phyloP scores from a whole-genome alignment of 2,888 invertebrate species.

The Athalia cordata region DNA sequence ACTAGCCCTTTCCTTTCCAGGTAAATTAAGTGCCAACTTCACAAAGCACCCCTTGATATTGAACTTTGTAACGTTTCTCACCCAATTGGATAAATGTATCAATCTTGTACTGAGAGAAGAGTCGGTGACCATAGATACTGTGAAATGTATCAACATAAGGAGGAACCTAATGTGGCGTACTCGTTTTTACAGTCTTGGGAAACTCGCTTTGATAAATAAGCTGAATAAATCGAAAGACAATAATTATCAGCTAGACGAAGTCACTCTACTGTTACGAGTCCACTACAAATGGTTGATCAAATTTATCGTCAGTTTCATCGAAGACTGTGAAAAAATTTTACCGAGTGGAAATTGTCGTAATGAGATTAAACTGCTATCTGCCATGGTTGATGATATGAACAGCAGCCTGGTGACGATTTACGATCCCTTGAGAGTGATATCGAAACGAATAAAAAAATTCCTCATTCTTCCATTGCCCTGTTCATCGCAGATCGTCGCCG shows the following conservation, averaged over 20 bases:
- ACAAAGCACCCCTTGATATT: constrained; percentile 76
- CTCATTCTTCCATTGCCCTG: constrained; percentile 60
- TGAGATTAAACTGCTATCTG: constrained; percentile 60
- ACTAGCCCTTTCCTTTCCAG: constrained; percentile 61
- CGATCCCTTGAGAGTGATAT: constrained; percentile 62
- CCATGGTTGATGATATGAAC: constrained; percentile 61
- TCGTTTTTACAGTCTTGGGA: constrained; percentile 74
- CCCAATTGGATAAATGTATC: constrained; percentile 74
- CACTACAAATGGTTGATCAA: constrained; percentile 87
- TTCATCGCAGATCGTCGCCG: constrained; percentile 56
- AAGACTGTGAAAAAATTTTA: constrained; percentile 45
- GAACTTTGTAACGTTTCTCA: constrained; percentile 75
- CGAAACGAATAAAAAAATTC: constrained; percentile 60
- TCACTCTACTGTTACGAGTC: constrained; percentile 79
- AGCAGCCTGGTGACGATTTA: constrained; percentile 52
- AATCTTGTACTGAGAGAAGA: constrained; percentile 67
- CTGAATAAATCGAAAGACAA: constrained; percentile 51
- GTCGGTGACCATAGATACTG: constrained; percentile 66
- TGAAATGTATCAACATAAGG: constrained; percentile 72
- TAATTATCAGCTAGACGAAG: constrained; percentile 71
- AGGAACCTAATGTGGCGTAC: constrained; percentile 76
- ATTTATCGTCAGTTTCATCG: constrained; percentile 61
- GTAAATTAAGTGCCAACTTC: constrained; percentile 73
- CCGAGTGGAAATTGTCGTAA: constrained; percentile 48
- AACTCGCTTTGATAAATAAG: constrained; percentile 66